Base-by-base conservation (phyloP, 1,140 invertebrate species). In the Homalodisca vitripennis region DNA sequence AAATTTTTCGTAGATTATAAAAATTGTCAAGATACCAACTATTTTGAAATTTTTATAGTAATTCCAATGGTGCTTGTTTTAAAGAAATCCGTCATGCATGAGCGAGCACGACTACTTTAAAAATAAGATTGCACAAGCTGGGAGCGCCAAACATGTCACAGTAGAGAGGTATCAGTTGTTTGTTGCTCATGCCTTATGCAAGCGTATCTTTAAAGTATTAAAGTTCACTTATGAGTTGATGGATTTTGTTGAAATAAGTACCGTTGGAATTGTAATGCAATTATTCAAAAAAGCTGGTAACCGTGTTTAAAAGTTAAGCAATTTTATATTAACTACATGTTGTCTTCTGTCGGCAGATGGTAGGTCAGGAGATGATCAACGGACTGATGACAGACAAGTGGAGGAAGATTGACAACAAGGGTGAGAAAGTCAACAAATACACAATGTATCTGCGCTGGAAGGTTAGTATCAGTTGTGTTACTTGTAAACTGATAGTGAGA, bases 401-500 rank as follows among this genome's bases (percentile, higher is more conserved):
- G 89, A 81, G 85, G 27, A 80, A 88, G 68, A 83, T 86, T 29
- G 80, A 87, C 67, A 84, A 79, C 1, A 81, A 88, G 57, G 91
- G 88, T 0, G 85, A 91, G 82, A 60, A 60, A 60, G 83, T 86
- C 1, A 97, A 93, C 79, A 92, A 91, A 69, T 98, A 98, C 77
- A 92, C 88, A 0, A 84, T 95, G 78, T 95, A 91, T 90, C 84
- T 94, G 70, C 85, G 87, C 66, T 90, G 87, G 70, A 87, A 86
- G 81, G 89, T 85, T 78, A 74, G 73, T 60, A 31, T 17, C 6
- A 17, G 34, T 41, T 41, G 17, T 41, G 17, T n/a, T n/a, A n/a
- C n/a, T n/a, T n/a, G n/a, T n/a, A n/a, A n/a, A n/a, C n/a, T n/a
- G n/a, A n/a, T n/a, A n/a, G n/a, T n/a, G n/a, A n/a, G n/a, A n/a